These are phyloP conservation scores for Hyperopisus bebe DNA, from an alignment of 2,113 vertebrate genomes.

Conservation along the genomic window DNA sequence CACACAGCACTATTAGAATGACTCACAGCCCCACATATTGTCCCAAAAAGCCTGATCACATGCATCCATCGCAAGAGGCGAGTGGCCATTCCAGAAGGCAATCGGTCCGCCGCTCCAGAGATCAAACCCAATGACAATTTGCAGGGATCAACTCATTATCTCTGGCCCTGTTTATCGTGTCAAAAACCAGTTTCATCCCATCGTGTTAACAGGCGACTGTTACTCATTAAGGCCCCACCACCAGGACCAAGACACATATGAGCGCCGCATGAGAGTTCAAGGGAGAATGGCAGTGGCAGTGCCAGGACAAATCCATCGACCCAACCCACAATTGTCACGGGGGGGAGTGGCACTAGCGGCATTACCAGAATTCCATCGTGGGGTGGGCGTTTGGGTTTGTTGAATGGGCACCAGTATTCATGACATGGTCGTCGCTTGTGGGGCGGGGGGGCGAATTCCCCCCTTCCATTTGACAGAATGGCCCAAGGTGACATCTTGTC, in stretches of 20 bases:
- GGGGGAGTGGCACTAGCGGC: not conserved
- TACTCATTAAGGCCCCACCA: not conserved
- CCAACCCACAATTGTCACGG: too few species aligned
- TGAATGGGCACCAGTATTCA: not conserved
- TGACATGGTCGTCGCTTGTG: not conserved
- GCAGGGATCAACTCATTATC: not conserved
- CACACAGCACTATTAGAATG: not conserved
- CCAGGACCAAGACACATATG: not conserved
- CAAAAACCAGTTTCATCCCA: not conserved
- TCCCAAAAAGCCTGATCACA: constrained; percentile 10
- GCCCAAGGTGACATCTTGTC: not conserved
- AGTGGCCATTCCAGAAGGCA: not conserved
- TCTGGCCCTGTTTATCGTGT: not conserved
- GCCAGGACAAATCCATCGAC: not conserved
- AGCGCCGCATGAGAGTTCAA: not conserved
- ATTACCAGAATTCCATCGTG: not conserved
- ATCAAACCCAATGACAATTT: constrained; percentile 7
- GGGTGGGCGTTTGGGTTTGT: not conserved
- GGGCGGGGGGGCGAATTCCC: not conserved
- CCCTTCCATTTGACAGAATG: too few species aligned
- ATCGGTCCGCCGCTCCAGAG: not conserved
- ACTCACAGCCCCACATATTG: not conserved
- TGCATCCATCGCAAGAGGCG: not conserved
- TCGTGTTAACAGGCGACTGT: not conserved
- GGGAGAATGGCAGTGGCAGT: not conserved